Percentiles rank a stretch among this genome's conserved stretches.
Conservation (phyloP, 1,140 invertebrate species). For the Cylas formicarius region DNA sequence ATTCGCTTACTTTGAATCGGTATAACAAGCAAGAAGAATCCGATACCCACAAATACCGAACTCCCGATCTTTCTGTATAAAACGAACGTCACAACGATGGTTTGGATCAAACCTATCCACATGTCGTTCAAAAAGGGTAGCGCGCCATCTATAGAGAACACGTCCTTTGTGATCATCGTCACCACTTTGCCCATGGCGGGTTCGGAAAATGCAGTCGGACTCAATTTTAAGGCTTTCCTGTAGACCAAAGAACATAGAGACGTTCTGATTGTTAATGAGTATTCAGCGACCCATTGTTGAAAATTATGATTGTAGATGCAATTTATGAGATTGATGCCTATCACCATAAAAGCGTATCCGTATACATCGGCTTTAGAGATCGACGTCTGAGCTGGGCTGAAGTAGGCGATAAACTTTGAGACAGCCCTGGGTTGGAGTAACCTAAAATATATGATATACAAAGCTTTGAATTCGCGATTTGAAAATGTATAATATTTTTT, state of each 20-base stretch:
- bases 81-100: constrained; percentile 65
- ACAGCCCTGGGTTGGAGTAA: constrained; percentile 43
- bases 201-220: constrained; percentile 61
- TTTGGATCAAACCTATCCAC: constrained; percentile 77
- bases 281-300: constrained; percentile 62
- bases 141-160: constrained; percentile 62
- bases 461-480: background rate
- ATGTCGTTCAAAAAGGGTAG: constrained; percentile 66
- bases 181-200: constrained; percentile 75
- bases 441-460: no score
- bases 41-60: constrained; percentile 70
- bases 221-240: constrained; percentile 66
- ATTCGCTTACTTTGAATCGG: constrained; percentile 65
- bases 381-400: constrained; percentile 45
- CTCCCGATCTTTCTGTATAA: constrained; percentile 68
- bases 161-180: constrained; percentile 88
- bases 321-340: constrained; percentile 48
- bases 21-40: constrained; percentile 69
- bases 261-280: constrained; percentile 73
- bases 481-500: background rate
- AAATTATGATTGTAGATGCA: constrained; percentile 56
- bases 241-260: constrained; percentile 74
- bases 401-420: constrained; percentile 61
- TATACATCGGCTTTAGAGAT: constrained; percentile 51
- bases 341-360: constrained; percentile 54